Evolutionary conservation across 2,797 vertebrate species (phyloP), one percentile per base, ranked within the genome.

Genomic region (Tokudaia tokunoshimensis): DNA sequence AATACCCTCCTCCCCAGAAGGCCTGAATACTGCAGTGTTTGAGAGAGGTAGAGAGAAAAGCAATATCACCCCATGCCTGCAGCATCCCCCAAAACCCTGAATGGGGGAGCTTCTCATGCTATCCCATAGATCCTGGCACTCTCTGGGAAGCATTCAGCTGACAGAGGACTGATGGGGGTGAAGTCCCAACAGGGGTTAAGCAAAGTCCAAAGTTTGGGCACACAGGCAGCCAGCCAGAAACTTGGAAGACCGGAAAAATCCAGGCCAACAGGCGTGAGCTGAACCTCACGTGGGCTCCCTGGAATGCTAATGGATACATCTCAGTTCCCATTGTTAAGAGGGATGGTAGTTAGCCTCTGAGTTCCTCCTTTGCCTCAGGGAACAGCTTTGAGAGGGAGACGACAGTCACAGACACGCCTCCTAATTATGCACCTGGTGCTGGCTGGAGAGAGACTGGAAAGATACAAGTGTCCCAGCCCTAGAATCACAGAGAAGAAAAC

Each of bases 1-100:
- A 67, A 37, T 0, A 0, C 1, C 10, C 12, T n/a, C 17, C 65
- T 3, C 67, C 17, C 12, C n/a, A 47, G 63, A 0, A 37, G 7
- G 17, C 83, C 11, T 67, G 78, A 50, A 24, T 47, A 34, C 24
- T 47, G 44, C 2, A 14, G n/a, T 2, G 8, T 50, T 47, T 74
- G 57, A 7, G 15, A 29, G 72, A 44, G 41, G 4, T 5, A 14
- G 55, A 65, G 9, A 14, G 63, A 26, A 34, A 3, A 34, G 41
- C 61, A n/a, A 19, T 2, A 47, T 81, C 44, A 31, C 24, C 22
- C 17, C 1, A 19, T 29, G 31, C 31, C 26, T 52, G 7, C 14
- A 84, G 78, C 20, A 26, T 4, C 12, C 29, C 47, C 67, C 59
- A 29, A 61, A 55, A 5, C 15, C 61, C 65, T 57, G 80, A 37